These are phyloP conservation scores for Peromyscus eremicus DNA, from an alignment of 2,797 vertebrate genomes.

Conservation along the genomic window DNA sequence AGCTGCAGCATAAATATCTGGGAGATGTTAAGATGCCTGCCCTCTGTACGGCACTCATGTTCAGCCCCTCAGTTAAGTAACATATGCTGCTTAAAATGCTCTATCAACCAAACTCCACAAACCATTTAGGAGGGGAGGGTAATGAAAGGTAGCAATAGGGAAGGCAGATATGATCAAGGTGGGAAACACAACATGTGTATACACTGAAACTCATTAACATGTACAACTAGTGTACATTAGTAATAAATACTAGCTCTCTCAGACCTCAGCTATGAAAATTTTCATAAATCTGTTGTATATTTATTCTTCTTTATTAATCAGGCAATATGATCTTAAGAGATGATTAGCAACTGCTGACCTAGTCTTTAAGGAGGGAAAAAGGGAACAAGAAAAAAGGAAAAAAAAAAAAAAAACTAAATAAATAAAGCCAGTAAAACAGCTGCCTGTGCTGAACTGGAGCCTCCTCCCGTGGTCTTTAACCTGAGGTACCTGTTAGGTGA, in stretches of 20 bases:
- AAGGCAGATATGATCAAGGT: background rate
- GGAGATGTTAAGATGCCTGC: background rate
- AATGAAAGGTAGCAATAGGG: background rate
- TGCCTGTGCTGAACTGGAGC: background rate
- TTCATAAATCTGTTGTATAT: background rate
- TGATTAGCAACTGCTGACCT: constrained; percentile 33
- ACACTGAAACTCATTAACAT: background rate
- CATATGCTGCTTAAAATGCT: constrained; percentile 1
- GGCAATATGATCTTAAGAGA: background rate
- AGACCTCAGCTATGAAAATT: background rate
- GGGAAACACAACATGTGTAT: no score
- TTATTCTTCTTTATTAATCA: background rate
- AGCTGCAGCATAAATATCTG: background rate
- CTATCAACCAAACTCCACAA: background rate
- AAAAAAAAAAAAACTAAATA: background rate
- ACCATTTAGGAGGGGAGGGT: background rate
- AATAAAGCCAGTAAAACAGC: background rate
- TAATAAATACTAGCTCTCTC: background rate
- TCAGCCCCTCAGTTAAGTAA: constrained; percentile 10
- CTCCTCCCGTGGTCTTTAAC: background rate
- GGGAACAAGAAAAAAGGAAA: background rate
- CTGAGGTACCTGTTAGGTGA: background rate
- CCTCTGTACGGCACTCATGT: background rate
- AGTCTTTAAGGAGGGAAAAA: background rate
- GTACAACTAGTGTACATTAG: background rate